Evolutionary conservation across 2,113 vertebrate species (phyloP), one percentile per base, ranked within the genome.

Genomic region (Neofelis nebulosa): DNA sequence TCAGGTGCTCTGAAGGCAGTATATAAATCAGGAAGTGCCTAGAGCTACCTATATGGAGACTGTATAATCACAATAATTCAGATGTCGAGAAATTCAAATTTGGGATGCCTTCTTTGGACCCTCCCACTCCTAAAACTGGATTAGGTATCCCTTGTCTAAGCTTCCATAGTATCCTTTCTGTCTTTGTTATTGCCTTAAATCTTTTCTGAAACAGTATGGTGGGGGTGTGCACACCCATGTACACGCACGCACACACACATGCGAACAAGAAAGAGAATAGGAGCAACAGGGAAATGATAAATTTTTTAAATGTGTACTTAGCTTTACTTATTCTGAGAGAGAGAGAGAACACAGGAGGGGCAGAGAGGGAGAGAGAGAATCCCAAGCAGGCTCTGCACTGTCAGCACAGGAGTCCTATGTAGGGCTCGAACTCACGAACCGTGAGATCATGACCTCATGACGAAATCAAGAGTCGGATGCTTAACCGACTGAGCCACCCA

Each of bases 121-220:
- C n/a, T 93, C 31, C 8, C 27, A 83, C 45, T 97, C 73, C 41
- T 91, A 71, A 90, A 89, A 38, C 65, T 81, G 65, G 33, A 4
- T 83, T 85, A 36, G 27, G 45, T 76, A 52, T 31, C 61, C 68
- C 94, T 94, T 89, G 57, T 94, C 48, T 85, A 21, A 66, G 23
- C 61, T 82, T 92, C 57, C 36, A 45, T 57, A 31, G 31, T 81
- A 85, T 76, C 73, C 41, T 76, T 92, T 71, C 23, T 91, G 23
- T 84, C 50, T 95, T 83, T 92, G 52, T 83, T 80, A 27, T 19
- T 94, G 63, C 36, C 80, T 74, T 91, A 92, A 83, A 52, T 89
- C 63, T 97, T 93, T 97, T 85, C 50, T 85, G 45, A 94, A 97
- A 80, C 12, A 69, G 23, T 3, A 1, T 48, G 52, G 31, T 63